phyloP scores from a whole-genome alignment of 92 coral and sea anemone species.

The Palythoa caribaeorum region DNA sequence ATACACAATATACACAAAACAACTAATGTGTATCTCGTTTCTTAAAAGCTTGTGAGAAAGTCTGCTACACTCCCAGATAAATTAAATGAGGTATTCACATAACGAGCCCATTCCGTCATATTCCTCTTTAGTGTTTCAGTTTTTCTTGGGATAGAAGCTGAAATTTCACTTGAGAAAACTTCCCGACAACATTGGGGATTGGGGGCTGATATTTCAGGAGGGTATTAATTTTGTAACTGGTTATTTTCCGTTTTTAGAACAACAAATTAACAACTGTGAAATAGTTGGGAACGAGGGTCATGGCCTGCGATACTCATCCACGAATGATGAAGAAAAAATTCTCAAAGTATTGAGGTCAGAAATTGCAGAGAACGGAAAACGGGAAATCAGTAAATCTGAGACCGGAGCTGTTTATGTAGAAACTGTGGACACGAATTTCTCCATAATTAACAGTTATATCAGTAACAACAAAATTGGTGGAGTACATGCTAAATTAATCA shows the following conservation, averaged over 20 bases:
- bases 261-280: constrained; percentile 29
- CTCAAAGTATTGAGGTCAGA: constrained; percentile 27
- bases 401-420: constrained; percentile 56
- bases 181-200: too few relatives aligned
- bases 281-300: constrained; percentile 41
- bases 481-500: constrained; percentile 29
- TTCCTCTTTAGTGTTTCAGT: too few relatives aligned
- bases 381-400: background rate
- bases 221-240: background rate
- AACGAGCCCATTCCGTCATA: too few relatives aligned
- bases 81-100: too few relatives aligned
- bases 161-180: too few relatives aligned
- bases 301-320: constrained; percentile 49
- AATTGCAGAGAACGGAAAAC: constrained; percentile 27
- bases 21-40: too few relatives aligned
- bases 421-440: constrained; percentile 42
- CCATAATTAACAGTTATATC: constrained; percentile 54
- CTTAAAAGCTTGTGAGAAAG: too few relatives aligned
- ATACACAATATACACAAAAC: too few relatives aligned
- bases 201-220: too few relatives aligned
- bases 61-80: too few relatives aligned
- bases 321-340: constrained; percentile 16
- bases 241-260: background rate
- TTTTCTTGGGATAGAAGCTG: too few relatives aligned
- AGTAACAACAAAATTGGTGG: constrained; percentile 65